A percentile compares a stretch with the other conserved stretches of the same genome.
Evolutionary conservation across 2,888 invertebrate genomes (phyloP).

Genomic region (Ferdinandea cuprea): DNA sequence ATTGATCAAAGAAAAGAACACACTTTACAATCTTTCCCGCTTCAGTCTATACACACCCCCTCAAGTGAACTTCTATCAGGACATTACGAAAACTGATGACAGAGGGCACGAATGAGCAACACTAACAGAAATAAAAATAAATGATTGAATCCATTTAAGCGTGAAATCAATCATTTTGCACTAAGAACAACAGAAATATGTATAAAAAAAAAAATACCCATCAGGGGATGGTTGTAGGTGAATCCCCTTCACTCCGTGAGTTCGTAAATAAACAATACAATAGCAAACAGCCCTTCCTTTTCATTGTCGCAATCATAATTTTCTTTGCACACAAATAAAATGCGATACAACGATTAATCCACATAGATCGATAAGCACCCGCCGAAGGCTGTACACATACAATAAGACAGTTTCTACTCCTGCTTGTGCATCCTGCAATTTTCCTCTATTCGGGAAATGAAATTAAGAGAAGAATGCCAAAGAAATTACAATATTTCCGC

Average conservation of each 20-base stretch:
- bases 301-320: constrained; percentile 42
- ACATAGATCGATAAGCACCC: constrained; percentile 35
- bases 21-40: background rate
- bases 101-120: constrained; percentile 55
- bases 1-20: constrained; percentile 10
- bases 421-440: constrained; percentile 30
- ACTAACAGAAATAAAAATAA: constrained; percentile 46
- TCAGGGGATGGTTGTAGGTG: constrained; percentile 30
- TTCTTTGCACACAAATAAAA: constrained; percentile 26
- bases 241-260: background rate
- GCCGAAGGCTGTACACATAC: constrained; percentile 22
- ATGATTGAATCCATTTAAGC: constrained; percentile 68
- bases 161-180: constrained; percentile 73
- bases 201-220: background rate
- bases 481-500: constrained; percentile 65
- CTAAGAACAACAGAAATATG: constrained; percentile 33
- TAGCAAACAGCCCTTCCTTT: constrained; percentile 11
- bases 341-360: constrained; percentile 55
- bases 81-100: constrained; percentile 68
- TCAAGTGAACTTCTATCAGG: constrained; percentile 39
- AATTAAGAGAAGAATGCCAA: constrained; percentile 62
- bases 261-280: constrained; percentile 12
- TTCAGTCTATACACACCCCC: constrained; percentile 6
- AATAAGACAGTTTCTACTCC: constrained; percentile 5
- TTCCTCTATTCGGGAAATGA: constrained; percentile 28